Percentiles rank a stretch among this genome's conserved stretches.
Evolutionary conservation across 2,888 invertebrate genomes (phyloP).

Genomic region (Erebia epiphron): DNA sequence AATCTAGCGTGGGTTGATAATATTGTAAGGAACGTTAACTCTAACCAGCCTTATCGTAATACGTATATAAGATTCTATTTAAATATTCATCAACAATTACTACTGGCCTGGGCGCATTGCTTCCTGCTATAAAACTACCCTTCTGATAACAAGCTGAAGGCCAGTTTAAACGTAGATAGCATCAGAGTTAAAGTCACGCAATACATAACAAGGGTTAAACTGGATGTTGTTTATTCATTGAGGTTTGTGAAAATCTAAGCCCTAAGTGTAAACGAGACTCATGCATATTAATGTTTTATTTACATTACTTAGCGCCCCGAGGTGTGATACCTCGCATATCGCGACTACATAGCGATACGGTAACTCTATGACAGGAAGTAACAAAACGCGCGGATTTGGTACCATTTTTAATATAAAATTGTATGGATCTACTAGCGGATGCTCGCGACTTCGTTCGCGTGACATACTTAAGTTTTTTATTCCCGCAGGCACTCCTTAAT

Average conservation of each 20-base stretch:
- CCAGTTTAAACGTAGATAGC: slow-evolving; percentile 53
- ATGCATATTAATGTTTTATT: slow-evolving; percentile 17
- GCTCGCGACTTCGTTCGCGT: too few species aligned
- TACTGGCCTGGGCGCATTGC: slow-evolving; percentile 58
- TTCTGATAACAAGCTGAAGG: slow-evolving; percentile 62
- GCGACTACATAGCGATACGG: not conserved
- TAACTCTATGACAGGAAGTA: too few species aligned
- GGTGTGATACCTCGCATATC: not conserved
- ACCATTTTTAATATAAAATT: too few species aligned
- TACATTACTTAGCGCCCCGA: slow-evolving; percentile 12
- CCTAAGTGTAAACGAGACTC: slow-evolving; percentile 30
- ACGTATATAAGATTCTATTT: slow-evolving; percentile 22
- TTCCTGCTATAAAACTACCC: slow-evolving; percentile 59
- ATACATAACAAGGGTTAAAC: slow-evolving; percentile 48
- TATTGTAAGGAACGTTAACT: not conserved
- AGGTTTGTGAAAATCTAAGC: slow-evolving; percentile 70
- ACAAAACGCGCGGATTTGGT: too few species aligned
- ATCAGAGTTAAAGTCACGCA: slow-evolving; percentile 66
- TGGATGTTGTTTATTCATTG: slow-evolving; percentile 68
- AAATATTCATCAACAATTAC: slow-evolving; percentile 50
- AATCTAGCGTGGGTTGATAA: too few species aligned
- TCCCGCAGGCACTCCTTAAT: too few species aligned
- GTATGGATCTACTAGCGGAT: too few species aligned
- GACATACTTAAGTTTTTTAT: too few species aligned
- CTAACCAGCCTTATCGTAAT: slow-evolving; percentile 5